A percentile compares a stretch with the other conserved stretches of the same genome.
These are phyloP conservation scores for Saturnia japonica DNA, from an alignment of 2,888 invertebrate species.

Conservation along the genomic window DNA sequence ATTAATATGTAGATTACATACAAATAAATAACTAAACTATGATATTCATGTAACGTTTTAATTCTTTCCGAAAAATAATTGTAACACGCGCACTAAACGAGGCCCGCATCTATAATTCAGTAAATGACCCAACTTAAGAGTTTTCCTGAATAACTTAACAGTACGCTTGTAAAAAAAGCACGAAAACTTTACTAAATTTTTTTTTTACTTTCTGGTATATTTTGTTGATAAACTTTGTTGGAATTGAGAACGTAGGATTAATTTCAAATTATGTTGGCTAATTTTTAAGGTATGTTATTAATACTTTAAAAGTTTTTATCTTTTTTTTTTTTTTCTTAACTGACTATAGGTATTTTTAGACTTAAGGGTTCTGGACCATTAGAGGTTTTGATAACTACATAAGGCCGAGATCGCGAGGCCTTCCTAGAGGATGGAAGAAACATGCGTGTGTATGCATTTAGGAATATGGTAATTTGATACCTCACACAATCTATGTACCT, in stretches of 20 bases:
- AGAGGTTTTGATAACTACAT: too few relatives aligned
- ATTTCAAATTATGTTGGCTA: neutral
- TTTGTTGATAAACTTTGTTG: constrained; percentile 7
- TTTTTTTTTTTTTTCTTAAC: neutral
- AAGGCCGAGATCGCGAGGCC: too few relatives aligned
- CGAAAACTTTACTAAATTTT: neutral
- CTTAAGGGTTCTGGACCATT: too few relatives aligned
- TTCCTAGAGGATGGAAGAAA: too few relatives aligned
- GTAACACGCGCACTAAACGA: constrained; percentile 5
- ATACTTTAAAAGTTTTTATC: neutral
- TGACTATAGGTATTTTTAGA: too few relatives aligned
- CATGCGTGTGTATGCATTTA: too few relatives aligned
- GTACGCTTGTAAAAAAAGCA: neutral
- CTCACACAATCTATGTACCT: too few relatives aligned
- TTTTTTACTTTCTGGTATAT: neutral
- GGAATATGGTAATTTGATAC: too few relatives aligned
- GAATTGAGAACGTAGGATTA: constrained; percentile 5
- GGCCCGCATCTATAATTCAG: constrained; percentile 18
- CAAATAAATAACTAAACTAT: too few relatives aligned
- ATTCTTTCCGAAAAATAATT: constrained; percentile 11
- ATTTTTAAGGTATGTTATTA: neutral
- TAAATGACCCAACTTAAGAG: constrained; percentile 17
- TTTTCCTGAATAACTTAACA: constrained; percentile 22
- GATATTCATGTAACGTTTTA: too few relatives aligned
- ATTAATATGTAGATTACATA: too few relatives aligned